Conservation (phyloP, 2,888 invertebrate genomes). For the Polymixis lichenea region DNA sequence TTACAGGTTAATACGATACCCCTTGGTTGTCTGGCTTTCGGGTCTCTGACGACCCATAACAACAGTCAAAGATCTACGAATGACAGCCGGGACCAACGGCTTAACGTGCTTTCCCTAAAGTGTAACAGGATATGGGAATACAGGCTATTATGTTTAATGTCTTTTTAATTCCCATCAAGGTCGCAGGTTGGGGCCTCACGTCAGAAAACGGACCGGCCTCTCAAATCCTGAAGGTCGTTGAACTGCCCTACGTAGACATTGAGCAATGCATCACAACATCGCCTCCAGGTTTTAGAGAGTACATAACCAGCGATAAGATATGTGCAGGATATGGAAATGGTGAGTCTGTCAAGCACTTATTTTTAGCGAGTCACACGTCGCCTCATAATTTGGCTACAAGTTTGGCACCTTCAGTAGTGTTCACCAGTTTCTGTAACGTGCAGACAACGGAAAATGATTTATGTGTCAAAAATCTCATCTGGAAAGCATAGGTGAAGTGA, state of each 20-base stretch:
- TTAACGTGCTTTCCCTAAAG: no score
- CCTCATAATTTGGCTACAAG: no score
- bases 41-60: no score
- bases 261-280: slow-evolving; percentile 66
- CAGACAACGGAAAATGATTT: neutral
- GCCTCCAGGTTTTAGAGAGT: slow-evolving; percentile 69
- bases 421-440: neutral
- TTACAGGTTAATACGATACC: neutral
- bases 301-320: slow-evolving; percentile 77
- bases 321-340: slow-evolving; percentile 73
- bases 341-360: no score
- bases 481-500: no score
- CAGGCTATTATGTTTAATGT: neutral
- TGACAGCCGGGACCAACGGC: no score
- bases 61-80: no score
- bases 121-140: neutral
- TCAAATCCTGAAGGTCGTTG: slow-evolving; percentile 70
- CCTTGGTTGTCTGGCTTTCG: no score
- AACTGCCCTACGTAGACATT: slow-evolving; percentile 73
- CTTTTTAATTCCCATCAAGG: slow-evolving; percentile 58
- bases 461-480: no score
- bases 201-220: slow-evolving; percentile 68
- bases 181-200: slow-evolving; percentile 77
- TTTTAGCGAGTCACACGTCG: no score
- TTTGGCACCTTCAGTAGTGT: neutral